These are phyloP conservation scores for Ganaspis brasiliensis DNA, from an alignment of 2,888 invertebrate species.

Conservation along the genomic window DNA sequence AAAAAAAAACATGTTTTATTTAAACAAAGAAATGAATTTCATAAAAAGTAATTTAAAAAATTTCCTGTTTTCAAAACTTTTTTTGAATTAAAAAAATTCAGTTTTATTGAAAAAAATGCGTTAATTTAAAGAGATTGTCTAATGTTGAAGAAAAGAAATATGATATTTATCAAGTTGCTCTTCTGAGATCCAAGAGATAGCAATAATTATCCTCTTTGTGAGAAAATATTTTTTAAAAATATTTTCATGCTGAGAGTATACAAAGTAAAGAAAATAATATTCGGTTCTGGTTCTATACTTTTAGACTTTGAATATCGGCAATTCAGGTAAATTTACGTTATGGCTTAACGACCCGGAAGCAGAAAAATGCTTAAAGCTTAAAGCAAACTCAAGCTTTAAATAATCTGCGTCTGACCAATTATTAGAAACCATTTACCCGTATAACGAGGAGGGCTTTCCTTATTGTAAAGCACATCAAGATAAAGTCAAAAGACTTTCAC, in stretches of 20 bases:
- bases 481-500: background rate
- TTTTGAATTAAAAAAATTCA: too few relatives aligned
- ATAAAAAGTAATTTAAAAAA: too few relatives aligned
- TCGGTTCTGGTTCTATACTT: constrained; percentile 8
- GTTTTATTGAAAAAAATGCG: too few relatives aligned
- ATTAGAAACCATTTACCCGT: constrained; percentile 30
- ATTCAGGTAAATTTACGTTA: constrained; percentile 39
- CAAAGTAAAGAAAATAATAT: constrained; percentile 34
- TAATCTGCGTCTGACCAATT: constrained; percentile 28
- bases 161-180: too few relatives aligned
- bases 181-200: background rate
- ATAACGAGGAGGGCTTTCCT: constrained; percentile 3
- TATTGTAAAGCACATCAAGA: background rate
- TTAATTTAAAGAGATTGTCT: too few relatives aligned
- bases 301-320: constrained; percentile 34
- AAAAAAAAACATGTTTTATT: too few relatives aligned
- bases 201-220: constrained; percentile 3
- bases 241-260: constrained; percentile 20
- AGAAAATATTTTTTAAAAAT: constrained; percentile 16
- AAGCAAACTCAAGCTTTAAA: constrained; percentile 36
- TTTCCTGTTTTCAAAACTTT: too few relatives aligned
- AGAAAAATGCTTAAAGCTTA: constrained; percentile 20
- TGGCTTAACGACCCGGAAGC: constrained; percentile 36
- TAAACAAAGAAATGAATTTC: too few relatives aligned
- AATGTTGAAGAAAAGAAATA: too few relatives aligned